Evolutionary conservation across 2,888 invertebrate genomes (phyloP), one percentile per base, ranked within the genome.

Genomic region (Amitus sp.): DNA sequence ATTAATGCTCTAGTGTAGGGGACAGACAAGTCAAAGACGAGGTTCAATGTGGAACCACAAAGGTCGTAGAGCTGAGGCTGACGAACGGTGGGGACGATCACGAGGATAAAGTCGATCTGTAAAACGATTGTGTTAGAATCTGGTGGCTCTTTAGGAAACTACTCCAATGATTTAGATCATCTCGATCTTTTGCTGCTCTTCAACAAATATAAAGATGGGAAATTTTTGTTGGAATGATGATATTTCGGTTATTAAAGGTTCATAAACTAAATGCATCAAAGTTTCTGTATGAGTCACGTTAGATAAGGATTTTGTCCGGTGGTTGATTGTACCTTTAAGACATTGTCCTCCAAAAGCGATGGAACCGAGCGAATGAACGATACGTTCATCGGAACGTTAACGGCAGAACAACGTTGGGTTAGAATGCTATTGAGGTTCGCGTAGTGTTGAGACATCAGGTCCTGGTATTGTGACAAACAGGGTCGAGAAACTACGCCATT

Each of bases 331-430:
- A 84, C 83, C 77, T 92, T 91, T 0, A 95, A 90, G 2, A 95
- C 89, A 77, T 95, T 95, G 79, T 95, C 94, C 74, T 94, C 94
- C 1, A 93, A 76, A 10, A 95, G 83, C 48, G 86, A 86, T n/a
- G 95, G 92, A 74, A 90, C 86, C 0, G 93, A 91, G 70, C 92
- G 90, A 0, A 96, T 86, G 73, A 96, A 93, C 0, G 95, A 91
- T 0, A 97, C 96, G 75, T 95, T 96, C 86, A 96, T 95, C 77
- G 95, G 93, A 0, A 96, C 95, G 73, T 95, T 96, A 43, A 96
- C 94, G 2, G 95, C 95, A 0, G 96, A 96, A 81, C 97, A 98
- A 70, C 96, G 89, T 76, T 95, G 93, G 0, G 95, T 94, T 10
- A 98, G 84, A 61, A 95, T 86, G 55, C 86, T 88, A 73, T 96